These are phyloP conservation scores for Parasteatoda tepidariorum DNA, from an alignment of 1,140 invertebrate genomes.

Conservation along the genomic window DNA sequence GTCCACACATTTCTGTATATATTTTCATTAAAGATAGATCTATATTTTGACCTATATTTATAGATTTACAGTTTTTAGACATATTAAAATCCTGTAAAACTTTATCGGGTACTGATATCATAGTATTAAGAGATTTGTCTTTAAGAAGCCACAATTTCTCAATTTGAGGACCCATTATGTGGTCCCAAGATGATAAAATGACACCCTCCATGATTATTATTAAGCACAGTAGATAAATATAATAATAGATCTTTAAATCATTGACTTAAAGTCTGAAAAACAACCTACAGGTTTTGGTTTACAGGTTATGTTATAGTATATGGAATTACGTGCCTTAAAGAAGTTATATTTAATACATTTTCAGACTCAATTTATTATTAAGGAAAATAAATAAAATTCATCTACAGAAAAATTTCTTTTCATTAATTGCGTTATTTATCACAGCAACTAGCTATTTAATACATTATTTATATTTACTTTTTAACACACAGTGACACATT, in stretches of 20 bases:
- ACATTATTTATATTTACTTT: no score
- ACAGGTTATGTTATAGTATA: no score
- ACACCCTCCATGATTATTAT: constrained; percentile 14
- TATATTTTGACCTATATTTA: no score
- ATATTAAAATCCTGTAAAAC: constrained; percentile 26
- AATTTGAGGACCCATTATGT: constrained; percentile 48
- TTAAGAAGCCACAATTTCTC: constrained; percentile 16
- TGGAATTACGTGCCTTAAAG: no score
- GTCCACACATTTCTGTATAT: constrained; percentile 43
- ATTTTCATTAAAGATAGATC: neutral
- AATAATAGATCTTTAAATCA: neutral
- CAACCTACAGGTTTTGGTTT: no score
- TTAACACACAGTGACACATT: no score
- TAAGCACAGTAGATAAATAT: neutral
- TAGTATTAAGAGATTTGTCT: neutral
- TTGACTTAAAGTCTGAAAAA: neutral
- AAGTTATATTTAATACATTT: no score
- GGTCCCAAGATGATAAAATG: constrained; percentile 39
- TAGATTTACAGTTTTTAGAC: neutral
- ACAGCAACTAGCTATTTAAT: no score
- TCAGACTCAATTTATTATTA: no score
- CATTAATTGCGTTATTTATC: no score
- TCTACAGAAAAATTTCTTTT: no score
- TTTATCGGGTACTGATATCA: neutral
- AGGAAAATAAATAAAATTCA: no score